Evolutionary conservation across 2,113 vertebrate genomes (phyloP).

Genomic region (Chloropsis hardwickii): DNA sequence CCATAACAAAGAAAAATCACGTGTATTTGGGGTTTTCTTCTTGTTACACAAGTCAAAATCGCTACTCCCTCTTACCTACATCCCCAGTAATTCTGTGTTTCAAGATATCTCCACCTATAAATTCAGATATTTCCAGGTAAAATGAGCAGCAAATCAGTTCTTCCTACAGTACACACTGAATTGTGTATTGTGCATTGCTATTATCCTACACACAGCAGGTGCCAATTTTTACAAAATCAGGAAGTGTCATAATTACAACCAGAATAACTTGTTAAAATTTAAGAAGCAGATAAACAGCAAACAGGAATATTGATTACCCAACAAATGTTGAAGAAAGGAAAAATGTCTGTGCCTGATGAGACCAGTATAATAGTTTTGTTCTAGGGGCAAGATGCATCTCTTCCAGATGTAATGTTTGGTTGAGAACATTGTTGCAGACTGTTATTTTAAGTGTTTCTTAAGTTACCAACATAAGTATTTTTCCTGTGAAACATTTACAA

Average conservation of each 20-base stretch:
- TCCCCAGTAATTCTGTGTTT: not conserved
- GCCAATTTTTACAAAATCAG: constrained; percentile 62
- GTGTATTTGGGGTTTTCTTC: not conserved
- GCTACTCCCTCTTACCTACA: not conserved
- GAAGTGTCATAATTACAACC: constrained; percentile 68
- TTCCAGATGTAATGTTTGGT: not conserved
- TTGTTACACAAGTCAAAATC: not conserved
- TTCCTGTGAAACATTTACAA: not conserved
- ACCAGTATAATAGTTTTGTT: not conserved
- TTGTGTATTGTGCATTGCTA: not conserved
- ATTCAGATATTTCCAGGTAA: constrained; percentile 67
- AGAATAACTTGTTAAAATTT: constrained; percentile 68
- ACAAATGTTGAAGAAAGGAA: constrained; percentile 20
- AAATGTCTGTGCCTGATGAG: not conserved
- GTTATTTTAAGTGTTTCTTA: not conserved
- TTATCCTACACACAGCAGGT: constrained; percentile 68
- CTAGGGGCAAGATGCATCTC: not conserved
- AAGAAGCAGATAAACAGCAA: constrained; percentile 71
- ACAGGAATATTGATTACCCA: constrained; percentile 67
- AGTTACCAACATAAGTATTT: not conserved
- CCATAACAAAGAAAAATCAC: not conserved
- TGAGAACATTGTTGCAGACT: not conserved
- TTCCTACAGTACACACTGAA: constrained; percentile 53
- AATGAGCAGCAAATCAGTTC: constrained; percentile 69
- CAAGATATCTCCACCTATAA: constrained; percentile 29